Base-by-base conservation (phyloP, 2,797 vertebrate genomes). In the Astyanax mexicanus region DNA sequence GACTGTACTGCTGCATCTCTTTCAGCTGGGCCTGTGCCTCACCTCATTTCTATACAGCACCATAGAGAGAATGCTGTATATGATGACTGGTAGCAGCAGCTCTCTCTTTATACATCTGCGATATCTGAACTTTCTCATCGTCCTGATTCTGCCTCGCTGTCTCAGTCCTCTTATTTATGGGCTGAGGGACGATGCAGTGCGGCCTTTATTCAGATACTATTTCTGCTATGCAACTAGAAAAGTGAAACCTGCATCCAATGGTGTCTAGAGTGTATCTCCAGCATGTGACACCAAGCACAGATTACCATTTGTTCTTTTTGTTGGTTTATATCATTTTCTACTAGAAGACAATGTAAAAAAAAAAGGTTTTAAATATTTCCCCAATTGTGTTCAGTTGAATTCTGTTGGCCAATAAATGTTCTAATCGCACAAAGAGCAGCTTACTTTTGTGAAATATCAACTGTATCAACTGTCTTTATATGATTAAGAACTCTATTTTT, bases 91-190 rank as follows among this genome's bases (percentile, higher is more conserved):
- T 44, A 71, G n/a, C 45, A 69, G 1, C n/a, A 13, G 74, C 12
- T 21, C 67, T 44, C 81, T 83, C 6, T 75, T 75, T 19, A 72
- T 72, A 29, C 64, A 80, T 21, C 64, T 85, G 4, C 66, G 65
- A 27, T 83, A 81, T 58, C 3, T 83, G 0, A 81, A 72, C n/a
- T 75, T 75, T 35, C 32, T 85, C 3, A 69, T 72, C 23, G 1
- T 81, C 35, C 35, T 86, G 42, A 75, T 86, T 13, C 45, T 84
- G 0, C 84, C 84, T 0, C 74, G 80, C 8, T 81, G 78, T 21
- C 27, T 84, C 45, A 85, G 82, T 37, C 84, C 84, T 6, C 57
- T 85, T n/a, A 84, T 85, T 8, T 85, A 84, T 29, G 84, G 82
- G 3, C 60, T 85, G 45, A 82, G 84, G 70, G 84, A 86, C 44